Evolutionary conservation across 2,113 vertebrate species (phyloP), one percentile per base, ranked within the genome.

Genomic region (Protomyctophum bolini): DNA sequence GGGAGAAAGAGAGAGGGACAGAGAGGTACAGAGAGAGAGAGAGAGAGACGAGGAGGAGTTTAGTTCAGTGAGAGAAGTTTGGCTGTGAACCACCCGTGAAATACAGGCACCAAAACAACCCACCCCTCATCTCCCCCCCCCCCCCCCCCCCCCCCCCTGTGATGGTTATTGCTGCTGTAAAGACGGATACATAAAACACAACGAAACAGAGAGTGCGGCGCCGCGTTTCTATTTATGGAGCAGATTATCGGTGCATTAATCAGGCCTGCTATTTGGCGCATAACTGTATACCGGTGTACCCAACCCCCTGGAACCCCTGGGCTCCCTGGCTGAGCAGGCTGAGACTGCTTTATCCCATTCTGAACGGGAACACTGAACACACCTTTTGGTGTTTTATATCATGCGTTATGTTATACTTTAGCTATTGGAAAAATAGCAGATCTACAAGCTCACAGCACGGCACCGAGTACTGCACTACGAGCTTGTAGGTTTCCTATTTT

Each of bases 181-280:
- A 93, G 87, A 85, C 87, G 84, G 88, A 90, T 88, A 87, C 87
- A 92, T 92, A 93, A 92, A 92, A 89, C 85, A n/a, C n/a, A n/a
- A 91, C 72, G 88, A 91, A 91, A 92, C 86, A 88, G 90, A 88
- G 88, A 90, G n/a, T n/a, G 84, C 85, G 85, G 77, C 63, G 52
- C 86, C 79, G n/a, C n/a, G n/a, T n/a, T n/a, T 85, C 91, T 91
- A 92, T 92, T 92, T 92, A 93, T 91, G 89, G 86, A 90, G 63
- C 82, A 91, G 90, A 92, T 91, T 92, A 91, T 92, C 86, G 80
- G 80, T 79, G 87, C 86, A 88, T 91, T 92, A 93, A 93, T 93
- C 90, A 92, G 89, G 63, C 57, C 68, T n/a, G 76, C 77, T 77
- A 80, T 85, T 89, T 87, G 86, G 85, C 87, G 73, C 80, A n/a